Conservation (phyloP, 2,888 invertebrate species). For the Drosophila pullipes region DNA sequence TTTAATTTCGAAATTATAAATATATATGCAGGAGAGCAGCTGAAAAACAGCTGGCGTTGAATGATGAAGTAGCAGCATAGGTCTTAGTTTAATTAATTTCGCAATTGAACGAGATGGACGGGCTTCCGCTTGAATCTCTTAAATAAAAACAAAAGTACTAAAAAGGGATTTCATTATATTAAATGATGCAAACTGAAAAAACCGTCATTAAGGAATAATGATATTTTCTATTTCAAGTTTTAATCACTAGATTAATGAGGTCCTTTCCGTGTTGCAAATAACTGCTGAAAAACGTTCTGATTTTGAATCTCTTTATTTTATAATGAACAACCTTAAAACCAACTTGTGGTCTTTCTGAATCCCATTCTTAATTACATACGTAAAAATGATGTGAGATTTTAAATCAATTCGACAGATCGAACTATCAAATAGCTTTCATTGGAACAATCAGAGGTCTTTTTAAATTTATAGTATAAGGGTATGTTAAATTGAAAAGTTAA, state of each 20-base stretch:
- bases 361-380: not conserved
- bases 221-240: not conserved
- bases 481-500: not conserved
- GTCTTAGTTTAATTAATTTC: constrained; percentile 73
- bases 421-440: not conserved
- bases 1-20: constrained; percentile 79
- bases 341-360: not conserved
- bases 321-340: not conserved
- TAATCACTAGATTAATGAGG: not conserved
- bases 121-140: not conserved
- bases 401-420: too few relatives aligned
- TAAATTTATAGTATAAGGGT: too few relatives aligned
- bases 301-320: not conserved
- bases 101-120: constrained; percentile 13
- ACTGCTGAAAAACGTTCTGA: not conserved
- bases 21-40: constrained; percentile 44
- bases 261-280: not conserved
- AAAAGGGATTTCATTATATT: not conserved
- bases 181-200: not conserved
- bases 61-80: constrained; percentile 62
- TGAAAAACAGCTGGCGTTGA: constrained; percentile 66
- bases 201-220: not conserved
- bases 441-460: not conserved
- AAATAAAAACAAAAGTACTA: constrained; percentile 1
- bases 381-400: not conserved